These are phyloP conservation scores for Telenomus remus DNA, from an alignment of 1,140 invertebrate genomes.

Conservation along the genomic window DNA sequence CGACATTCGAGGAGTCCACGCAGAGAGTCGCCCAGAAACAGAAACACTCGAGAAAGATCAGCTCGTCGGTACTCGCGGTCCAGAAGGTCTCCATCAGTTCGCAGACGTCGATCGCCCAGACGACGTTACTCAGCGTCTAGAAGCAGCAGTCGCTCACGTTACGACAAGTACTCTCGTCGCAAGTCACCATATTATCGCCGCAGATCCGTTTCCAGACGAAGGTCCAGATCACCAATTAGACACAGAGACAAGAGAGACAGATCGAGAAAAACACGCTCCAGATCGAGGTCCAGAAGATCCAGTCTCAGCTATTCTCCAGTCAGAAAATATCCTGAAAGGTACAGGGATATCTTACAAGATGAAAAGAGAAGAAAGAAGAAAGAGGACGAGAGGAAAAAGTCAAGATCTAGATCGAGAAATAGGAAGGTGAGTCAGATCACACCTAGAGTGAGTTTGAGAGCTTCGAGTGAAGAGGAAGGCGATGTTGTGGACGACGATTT, in stretches of 20 bases:
- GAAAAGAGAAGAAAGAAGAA: conserved; percentile 64
- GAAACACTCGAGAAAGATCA: conserved; percentile 54
- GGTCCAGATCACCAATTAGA: conserved; percentile 49
- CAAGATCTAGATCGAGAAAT: conserved; percentile 43
- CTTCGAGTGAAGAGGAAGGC: conserved; percentile 79
- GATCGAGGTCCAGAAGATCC: conserved; percentile 73
- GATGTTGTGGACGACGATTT: conserved; percentile 77
- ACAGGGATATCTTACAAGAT: conserved; percentile 77
- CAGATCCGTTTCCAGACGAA: conserved; percentile 45
- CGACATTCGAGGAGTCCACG: conserved; percentile 50
- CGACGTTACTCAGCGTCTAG: conserved; percentile 64
- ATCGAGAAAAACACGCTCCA: conserved; percentile 60
- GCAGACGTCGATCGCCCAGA: conserved; percentile 59
- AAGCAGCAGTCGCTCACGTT: conserved; percentile 66
- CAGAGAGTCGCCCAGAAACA: conserved; percentile 57
- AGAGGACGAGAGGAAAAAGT: conserved; percentile 38
- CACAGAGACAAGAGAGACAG: conserved; percentile 57
- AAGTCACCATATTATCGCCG: conserved; percentile 49
- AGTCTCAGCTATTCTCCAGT: conserved; percentile 81
- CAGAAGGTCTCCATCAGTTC: conserved; percentile 62
- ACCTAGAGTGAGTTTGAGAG: conserved; percentile 77
- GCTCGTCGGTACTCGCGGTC: conserved; percentile 65
- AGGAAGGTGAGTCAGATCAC: conserved; percentile 49
- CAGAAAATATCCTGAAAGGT: conserved; percentile 79
- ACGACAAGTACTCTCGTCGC: conserved; percentile 59